Evolutionary conservation across 2,113 vertebrate species (phyloP).

Genomic region (Puma concolor): DNA sequence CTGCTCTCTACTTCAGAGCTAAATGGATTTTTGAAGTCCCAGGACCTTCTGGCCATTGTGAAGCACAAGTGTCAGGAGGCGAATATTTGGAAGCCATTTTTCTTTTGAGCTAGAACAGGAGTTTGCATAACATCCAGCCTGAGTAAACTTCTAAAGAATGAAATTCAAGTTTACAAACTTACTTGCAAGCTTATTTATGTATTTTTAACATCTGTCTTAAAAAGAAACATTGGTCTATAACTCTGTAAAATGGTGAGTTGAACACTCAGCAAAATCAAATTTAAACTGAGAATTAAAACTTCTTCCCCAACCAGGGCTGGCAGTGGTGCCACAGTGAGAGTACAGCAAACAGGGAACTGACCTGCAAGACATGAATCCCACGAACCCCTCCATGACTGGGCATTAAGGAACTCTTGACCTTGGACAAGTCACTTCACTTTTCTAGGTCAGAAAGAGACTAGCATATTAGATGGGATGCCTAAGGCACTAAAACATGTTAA

Average conservation of each 20-base stretch:
- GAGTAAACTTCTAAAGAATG: conserved; percentile 51
- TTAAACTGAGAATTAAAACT: background rate
- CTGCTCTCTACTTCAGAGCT: background rate
- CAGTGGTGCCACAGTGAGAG: background rate
- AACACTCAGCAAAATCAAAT: conserved; percentile 20
- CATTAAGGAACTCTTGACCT: background rate
- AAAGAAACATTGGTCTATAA: conserved; percentile 52
- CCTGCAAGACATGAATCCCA: background rate
- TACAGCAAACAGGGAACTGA: fast-evolving
- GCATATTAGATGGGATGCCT: background rate
- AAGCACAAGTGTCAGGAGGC: background rate
- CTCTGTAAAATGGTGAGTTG: conserved; percentile 35
- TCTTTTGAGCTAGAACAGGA: background rate
- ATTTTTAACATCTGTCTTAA: conserved; percentile 57
- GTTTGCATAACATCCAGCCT: conserved; percentile 52
- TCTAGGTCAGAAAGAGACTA: background rate
- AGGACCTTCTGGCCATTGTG: background rate
- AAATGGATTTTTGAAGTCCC: background rate
- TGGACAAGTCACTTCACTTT: conserved; percentile 18
- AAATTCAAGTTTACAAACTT: conserved; percentile 67
- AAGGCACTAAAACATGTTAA: background rate
- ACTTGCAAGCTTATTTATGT: conserved; percentile 66
- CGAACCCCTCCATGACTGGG: background rate
- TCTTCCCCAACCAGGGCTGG: background rate
- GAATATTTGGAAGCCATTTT: conserved; percentile 35